Percentiles rank a stretch among this genome's conserved stretches.
These are phyloP conservation scores for Megamerina dolium DNA, from an alignment of 2,888 invertebrate genomes.

Conservation along the genomic window DNA sequence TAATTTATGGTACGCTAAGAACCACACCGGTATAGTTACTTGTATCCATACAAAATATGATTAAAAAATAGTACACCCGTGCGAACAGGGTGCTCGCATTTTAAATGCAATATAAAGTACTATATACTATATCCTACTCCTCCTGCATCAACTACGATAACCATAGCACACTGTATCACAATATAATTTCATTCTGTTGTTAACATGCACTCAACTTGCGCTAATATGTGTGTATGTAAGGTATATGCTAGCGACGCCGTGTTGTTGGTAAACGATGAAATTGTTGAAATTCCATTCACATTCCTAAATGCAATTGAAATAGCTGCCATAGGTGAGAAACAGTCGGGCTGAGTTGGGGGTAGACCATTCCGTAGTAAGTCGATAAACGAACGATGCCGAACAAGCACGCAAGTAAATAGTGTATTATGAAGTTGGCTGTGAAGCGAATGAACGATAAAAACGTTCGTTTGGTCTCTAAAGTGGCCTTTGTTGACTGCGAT, in stretches of 20 bases:
- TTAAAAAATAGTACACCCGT: no score
- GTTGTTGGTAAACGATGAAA: conserved; percentile 35
- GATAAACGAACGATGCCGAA: not conserved
- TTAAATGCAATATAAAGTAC: no score
- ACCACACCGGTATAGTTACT: no score
- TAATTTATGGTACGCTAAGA: no score
- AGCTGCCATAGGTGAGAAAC: conserved; percentile 16
- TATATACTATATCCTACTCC: no score
- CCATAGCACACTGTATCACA: not conserved
- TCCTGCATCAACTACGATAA: not conserved
- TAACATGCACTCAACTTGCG: no score
- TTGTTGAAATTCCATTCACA: conserved; percentile 46
- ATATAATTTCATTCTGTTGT: no score
- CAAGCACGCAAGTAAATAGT: not conserved
- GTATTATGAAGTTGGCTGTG: not conserved
- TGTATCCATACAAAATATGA: no score
- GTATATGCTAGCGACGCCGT: not conserved
- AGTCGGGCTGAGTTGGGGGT: conserved; percentile 5
- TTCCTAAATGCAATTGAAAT: conserved; percentile 46
- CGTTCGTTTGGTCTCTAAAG: conserved; percentile 6
- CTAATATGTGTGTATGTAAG: conserved; percentile 6
- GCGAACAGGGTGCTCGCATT: no score
- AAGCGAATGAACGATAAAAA: conserved; percentile 19
- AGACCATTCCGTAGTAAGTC: conserved; percentile 2
- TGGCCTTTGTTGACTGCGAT: conserved; percentile 8